Conservation (phyloP, 2,113 vertebrate genomes). For the Peucedramus taeniatus region DNA sequence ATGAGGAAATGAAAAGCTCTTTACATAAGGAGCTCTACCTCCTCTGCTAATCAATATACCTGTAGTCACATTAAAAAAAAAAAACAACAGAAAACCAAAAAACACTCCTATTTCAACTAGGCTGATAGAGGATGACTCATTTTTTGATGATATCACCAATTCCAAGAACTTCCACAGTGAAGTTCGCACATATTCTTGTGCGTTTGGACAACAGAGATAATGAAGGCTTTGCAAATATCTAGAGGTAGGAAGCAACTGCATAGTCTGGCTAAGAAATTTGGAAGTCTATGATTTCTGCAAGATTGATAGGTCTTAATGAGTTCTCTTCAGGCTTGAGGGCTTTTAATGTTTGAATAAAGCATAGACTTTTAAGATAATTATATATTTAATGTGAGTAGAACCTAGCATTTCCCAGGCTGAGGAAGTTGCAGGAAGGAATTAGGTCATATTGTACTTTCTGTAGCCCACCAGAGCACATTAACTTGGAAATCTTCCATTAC, state of each 20-base stretch:
- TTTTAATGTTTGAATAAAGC: background rate
- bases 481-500: constrained; percentile 38
- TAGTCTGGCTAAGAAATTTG: background rate
- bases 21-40: background rate
- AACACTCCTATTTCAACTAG: background rate
- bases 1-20: background rate
- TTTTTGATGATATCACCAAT: background rate
- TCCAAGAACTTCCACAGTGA: background rate
- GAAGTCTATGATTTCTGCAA: background rate
- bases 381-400: background rate
- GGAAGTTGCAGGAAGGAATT: constrained; percentile 37
- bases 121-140: background rate
- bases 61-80: background rate
- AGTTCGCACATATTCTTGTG: background rate
- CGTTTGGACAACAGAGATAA: background rate
- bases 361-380: constrained; percentile 5
- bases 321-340: background rate
- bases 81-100: background rate
- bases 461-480: constrained; percentile 9
- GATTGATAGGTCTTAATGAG: background rate
- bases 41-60: background rate
- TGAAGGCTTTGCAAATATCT: background rate
- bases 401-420: background rate
- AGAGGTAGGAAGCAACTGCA: background rate
- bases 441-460: constrained; percentile 49